Conservation (phyloP, 1,140 invertebrate genomes). For the Bombus polaris region DNA sequence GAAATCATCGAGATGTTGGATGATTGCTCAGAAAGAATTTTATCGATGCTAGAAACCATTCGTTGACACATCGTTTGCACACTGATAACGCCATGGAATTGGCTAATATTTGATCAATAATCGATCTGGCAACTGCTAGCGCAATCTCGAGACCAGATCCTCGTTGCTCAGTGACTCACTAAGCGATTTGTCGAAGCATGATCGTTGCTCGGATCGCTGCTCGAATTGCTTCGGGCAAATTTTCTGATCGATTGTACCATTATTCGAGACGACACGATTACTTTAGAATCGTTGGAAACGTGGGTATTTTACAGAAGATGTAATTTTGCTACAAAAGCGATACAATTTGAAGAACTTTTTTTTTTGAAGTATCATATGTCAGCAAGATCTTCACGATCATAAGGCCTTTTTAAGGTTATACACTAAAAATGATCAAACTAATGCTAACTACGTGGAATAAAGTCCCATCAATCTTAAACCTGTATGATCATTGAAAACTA, state of each 20-base stretch:
- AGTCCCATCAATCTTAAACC: too few relatives aligned
- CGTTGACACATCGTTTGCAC: neutral
- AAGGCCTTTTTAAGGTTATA: too few relatives aligned
- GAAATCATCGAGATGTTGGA: neutral
- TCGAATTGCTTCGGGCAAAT: neutral
- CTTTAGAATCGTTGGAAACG: neutral
- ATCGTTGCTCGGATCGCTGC: neutral
- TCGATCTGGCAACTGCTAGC: neutral
- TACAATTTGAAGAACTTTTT: neutral
- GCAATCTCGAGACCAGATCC: neutral
- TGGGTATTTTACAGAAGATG: neutral
- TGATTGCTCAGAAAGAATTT: neutral
- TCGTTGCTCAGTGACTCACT: neutral
- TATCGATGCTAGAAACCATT: neutral
- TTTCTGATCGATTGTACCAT: conserved; percentile 7
- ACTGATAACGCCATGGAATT: neutral
- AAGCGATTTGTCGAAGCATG: neutral
- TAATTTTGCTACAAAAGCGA: neutral
- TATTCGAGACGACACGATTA: neutral
- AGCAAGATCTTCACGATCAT: too few relatives aligned
- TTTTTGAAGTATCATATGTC: too few relatives aligned
- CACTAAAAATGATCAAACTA: too few relatives aligned
- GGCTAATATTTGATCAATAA: conserved; percentile 25
- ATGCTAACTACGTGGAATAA: too few relatives aligned
- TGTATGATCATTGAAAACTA: too few relatives aligned